A percentile compares a stretch with the other conserved stretches of the same genome.
Conservation (phyloP, 2,797 vertebrate species). For the Pempheris klunzingeri region DNA sequence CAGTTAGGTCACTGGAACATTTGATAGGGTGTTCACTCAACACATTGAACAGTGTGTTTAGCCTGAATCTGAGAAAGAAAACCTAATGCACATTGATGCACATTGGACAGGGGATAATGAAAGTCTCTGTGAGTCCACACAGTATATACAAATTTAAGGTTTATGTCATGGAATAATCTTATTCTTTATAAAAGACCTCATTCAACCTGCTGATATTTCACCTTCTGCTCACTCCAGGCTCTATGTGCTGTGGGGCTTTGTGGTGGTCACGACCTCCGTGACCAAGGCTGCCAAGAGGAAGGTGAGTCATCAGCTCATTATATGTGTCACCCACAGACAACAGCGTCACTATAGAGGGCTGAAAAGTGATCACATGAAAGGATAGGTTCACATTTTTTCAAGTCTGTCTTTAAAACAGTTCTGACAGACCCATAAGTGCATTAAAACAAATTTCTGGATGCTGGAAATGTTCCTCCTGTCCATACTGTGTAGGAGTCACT, state of each 20-base stretch:
- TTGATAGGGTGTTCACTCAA: constrained; percentile 48
- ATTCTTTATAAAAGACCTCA: constrained; percentile 38
- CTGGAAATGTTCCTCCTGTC: background rate
- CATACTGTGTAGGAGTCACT: too few species aligned
- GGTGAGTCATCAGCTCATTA: constrained; percentile 79
- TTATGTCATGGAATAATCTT: constrained; percentile 59
- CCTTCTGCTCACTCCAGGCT: constrained; percentile 67
- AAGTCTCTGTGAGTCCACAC: constrained; percentile 44
- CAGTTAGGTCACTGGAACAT: constrained; percentile 71
- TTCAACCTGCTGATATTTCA: constrained; percentile 51
- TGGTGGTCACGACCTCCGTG: constrained; percentile 77
- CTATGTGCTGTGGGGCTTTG: constrained; percentile 81
- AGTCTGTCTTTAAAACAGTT: background rate
- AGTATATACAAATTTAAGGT: constrained; percentile 19
- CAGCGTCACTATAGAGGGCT: constrained; percentile 31
- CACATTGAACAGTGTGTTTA: constrained; percentile 24
- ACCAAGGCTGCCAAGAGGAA: constrained; percentile 79
- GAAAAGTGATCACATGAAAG: constrained; percentile 33
- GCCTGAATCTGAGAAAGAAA: constrained; percentile 29
- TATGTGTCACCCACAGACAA: constrained; percentile 36
- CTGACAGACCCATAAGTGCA: background rate
- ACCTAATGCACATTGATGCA: too few species aligned
- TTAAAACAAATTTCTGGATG: background rate
- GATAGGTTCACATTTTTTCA: constrained; percentile 9
- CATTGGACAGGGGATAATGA: constrained; percentile 36